Conservation (phyloP, 2,797 vertebrate species). For the Semaprochilodus insignis region DNA sequence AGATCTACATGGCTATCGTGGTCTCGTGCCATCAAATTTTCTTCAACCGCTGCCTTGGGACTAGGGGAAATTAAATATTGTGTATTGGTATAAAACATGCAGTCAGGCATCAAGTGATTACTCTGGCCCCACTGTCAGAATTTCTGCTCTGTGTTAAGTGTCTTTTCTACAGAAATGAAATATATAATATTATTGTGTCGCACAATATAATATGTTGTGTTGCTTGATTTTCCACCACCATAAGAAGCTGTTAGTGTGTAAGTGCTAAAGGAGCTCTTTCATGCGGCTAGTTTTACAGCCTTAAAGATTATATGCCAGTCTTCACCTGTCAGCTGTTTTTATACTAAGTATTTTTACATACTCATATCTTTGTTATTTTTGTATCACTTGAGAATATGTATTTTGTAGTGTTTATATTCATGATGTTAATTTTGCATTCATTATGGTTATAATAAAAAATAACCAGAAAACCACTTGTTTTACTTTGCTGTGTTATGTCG, state of each 20-base stretch:
- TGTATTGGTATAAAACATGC: not conserved
- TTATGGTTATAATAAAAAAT: not conserved
- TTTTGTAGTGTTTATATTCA: not conserved
- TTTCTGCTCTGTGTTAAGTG: not conserved
- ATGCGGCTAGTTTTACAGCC: slow-evolving; percentile 62
- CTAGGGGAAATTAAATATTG: slow-evolving; percentile 51
- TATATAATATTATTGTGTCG: not conserved
- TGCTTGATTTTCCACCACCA: not conserved
- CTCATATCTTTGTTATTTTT: not conserved
- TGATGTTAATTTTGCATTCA: not conserved
- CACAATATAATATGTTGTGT: not conserved
- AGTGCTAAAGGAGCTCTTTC: slow-evolving; percentile 26
- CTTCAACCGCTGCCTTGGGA: slow-evolving; percentile 81
- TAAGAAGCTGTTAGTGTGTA: not conserved
- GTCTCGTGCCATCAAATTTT: slow-evolving; percentile 95
- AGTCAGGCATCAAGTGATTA: not conserved
- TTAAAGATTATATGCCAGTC: slow-evolving; percentile 51
- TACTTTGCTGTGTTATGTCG: not conserved
- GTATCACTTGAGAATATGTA: not conserved
- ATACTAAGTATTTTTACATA: not conserved
- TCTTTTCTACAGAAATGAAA: not conserved
- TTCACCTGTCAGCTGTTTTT: not conserved
- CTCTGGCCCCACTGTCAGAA: too few relatives aligned
- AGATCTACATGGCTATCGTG: slow-evolving; percentile 86
- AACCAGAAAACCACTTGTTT: not conserved